These are phyloP conservation scores for Tapirus terrestris DNA, from an alignment of 2,113 vertebrate genomes.

Conservation along the genomic window DNA sequence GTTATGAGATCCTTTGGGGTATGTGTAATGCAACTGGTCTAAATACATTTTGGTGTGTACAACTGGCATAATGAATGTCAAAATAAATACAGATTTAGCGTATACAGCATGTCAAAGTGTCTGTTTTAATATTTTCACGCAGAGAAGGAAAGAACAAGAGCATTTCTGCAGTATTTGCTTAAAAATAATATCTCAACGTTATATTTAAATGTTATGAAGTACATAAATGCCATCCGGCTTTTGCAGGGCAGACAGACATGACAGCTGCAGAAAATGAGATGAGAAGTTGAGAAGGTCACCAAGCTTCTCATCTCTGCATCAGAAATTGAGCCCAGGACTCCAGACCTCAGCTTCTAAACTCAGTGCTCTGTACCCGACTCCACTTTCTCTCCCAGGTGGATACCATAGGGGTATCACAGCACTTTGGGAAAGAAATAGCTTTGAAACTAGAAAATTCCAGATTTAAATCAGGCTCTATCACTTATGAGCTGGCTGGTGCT, in stretches of 20 bases:
- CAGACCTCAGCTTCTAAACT: not conserved
- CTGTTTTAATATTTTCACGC: not conserved
- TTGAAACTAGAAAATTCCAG: not conserved
- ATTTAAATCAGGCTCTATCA: not conserved
- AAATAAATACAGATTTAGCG: not conserved
- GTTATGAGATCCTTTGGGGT: not conserved
- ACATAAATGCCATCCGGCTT: not conserved
- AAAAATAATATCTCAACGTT: not conserved
- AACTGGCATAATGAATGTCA: not conserved
- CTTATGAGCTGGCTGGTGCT: not conserved
- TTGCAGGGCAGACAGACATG: not conserved
- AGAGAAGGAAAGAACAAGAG: not conserved
- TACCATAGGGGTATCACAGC: rapidly evolving
- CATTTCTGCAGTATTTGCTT: not conserved
- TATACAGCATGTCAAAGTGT: too few relatives aligned
- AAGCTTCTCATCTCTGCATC: not conserved
- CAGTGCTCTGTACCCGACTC: not conserved
- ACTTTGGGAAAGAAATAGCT: not conserved
- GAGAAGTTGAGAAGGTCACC: not conserved
- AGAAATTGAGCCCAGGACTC: not conserved
- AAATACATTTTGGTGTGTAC: not conserved
- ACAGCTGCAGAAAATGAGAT: not conserved
- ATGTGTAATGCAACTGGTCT: not conserved
- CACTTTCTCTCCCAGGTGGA: too few relatives aligned
- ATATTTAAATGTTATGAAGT: not conserved